phyloP scores from a whole-genome alignment of 2,888 invertebrate genomes.

The Buathra laborator region DNA sequence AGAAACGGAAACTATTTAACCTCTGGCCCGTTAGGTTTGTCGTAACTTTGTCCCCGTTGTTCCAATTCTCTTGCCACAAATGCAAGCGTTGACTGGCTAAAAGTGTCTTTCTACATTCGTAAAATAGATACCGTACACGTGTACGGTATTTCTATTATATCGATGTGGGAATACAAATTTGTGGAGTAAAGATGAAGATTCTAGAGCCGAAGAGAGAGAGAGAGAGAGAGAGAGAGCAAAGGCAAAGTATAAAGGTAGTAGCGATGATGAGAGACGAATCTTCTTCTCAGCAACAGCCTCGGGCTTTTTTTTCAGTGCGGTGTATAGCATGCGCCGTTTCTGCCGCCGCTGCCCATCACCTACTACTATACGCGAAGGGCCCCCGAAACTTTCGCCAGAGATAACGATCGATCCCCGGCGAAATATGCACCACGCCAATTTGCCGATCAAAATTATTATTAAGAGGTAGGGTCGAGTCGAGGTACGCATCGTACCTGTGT shows the following conservation, averaged over 20 bases:
- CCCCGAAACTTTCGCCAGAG: conserved; percentile 80
- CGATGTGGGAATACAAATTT: conserved; percentile 24
- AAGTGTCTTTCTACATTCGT: background rate
- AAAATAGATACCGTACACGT: background rate
- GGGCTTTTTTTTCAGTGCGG: conserved; percentile 53
- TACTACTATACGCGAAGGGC: conserved; percentile 70
- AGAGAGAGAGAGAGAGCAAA: background rate
- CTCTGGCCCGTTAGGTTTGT: conserved; percentile 40
- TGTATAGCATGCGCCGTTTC: background rate
- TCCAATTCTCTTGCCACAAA: conserved; percentile 55
- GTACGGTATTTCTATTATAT: background rate
- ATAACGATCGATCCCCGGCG: conserved; percentile 82
- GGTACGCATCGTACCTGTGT: conserved; percentile 67
- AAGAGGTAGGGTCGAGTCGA: conserved; percentile 78
- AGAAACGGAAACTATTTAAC: conserved; percentile 64
- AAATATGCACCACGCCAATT: conserved; percentile 84
- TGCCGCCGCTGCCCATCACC: conserved; percentile 8
- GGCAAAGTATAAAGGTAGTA: conserved; percentile 45
- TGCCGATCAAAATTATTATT: conserved; percentile 85
- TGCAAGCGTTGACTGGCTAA: conserved; percentile 15
- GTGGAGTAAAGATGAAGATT: background rate
- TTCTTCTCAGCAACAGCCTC: conserved; percentile 59
- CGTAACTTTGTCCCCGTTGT: conserved; percentile 52
- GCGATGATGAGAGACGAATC: conserved; percentile 58
- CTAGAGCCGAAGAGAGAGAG: background rate